Conservation (phyloP, 2,113 vertebrate species). For the Ia io region DNA sequence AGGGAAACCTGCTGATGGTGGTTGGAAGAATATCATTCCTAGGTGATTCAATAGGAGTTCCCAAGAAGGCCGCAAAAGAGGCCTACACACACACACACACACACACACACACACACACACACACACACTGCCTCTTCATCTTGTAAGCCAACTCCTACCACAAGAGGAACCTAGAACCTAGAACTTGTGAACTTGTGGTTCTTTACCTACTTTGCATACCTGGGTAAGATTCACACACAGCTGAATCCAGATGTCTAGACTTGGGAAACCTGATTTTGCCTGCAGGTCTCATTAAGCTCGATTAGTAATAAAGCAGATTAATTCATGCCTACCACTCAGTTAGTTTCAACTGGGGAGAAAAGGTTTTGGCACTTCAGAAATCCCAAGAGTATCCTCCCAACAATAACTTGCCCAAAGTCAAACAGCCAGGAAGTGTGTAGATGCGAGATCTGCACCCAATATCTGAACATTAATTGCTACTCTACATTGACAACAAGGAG, state of each 20-base stretch:
- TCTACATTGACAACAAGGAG: not conserved
- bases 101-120: not conserved
- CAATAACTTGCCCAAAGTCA: not conserved
- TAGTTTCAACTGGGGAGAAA: not conserved
- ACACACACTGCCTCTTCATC: not conserved
- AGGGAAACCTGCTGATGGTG: slow-evolving; percentile 42
- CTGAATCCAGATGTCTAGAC: not conserved
- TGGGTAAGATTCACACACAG: not conserved
- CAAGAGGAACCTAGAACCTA: not conserved
- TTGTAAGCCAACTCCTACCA: not conserved
- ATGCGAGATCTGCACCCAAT: not conserved
- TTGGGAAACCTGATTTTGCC: not conserved
- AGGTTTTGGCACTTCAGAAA: not conserved
- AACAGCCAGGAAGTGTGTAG: not conserved
- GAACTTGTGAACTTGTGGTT: not conserved
- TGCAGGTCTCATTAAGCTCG: not conserved
- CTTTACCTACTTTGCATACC: not conserved
- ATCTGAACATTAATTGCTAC: not conserved
- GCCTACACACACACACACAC: not conserved
- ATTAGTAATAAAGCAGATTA: not conserved
- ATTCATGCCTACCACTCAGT: not conserved
- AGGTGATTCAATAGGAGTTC: not conserved
- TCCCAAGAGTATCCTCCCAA: not conserved
- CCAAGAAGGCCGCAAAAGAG: not conserved
- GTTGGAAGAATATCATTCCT: slow-evolving; percentile 33